These are phyloP conservation scores for Mionectes olivaceus DNA, from an alignment of 2,797 vertebrate species.

Conservation along the genomic window DNA sequence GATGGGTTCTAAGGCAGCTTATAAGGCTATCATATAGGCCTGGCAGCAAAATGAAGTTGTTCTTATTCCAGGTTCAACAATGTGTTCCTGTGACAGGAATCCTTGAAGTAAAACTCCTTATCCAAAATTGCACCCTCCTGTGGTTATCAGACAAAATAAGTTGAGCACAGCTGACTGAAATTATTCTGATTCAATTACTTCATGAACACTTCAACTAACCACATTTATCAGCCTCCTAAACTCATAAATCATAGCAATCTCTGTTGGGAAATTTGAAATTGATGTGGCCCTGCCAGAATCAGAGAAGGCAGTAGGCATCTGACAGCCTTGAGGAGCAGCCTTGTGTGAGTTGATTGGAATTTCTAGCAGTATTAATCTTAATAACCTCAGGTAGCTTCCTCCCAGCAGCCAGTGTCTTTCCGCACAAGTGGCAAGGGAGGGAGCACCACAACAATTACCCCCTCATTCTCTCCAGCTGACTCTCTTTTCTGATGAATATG, in stretches of 20 bases:
- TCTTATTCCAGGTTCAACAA: slow-evolving; percentile 10
- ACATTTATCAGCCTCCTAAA: slow-evolving; percentile 63
- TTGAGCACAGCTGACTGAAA: slow-evolving; percentile 34
- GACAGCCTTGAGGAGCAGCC: slow-evolving; percentile 65
- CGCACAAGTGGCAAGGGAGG: not conserved
- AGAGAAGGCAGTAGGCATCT: slow-evolving; percentile 46
- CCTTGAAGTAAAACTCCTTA: slow-evolving; percentile 9
- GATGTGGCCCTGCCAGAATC: slow-evolving; percentile 51
- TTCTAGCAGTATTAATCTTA: slow-evolving; percentile 68
- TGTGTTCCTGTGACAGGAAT: not conserved
- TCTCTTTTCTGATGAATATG: not conserved
- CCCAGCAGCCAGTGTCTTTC: not conserved
- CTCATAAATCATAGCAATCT: slow-evolving; percentile 64
- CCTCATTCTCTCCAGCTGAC: not conserved
- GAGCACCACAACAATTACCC: slow-evolving; percentile 8
- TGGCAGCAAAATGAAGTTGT: not conserved
- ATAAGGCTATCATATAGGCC: not conserved
- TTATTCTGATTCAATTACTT: slow-evolving; percentile 64
- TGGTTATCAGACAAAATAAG: slow-evolving; percentile 43
- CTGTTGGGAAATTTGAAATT: slow-evolving; percentile 57
- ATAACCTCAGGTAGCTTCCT: slow-evolving; percentile 67
- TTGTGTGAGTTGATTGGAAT: slow-evolving; percentile 63
- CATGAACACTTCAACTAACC: slow-evolving; percentile 55
- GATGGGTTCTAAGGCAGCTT: not conserved
- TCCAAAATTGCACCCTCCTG: slow-evolving; percentile 50